Base-by-base conservation (phyloP, 2,888 invertebrate genomes). In the Nipponacmea schrenckii region DNA sequence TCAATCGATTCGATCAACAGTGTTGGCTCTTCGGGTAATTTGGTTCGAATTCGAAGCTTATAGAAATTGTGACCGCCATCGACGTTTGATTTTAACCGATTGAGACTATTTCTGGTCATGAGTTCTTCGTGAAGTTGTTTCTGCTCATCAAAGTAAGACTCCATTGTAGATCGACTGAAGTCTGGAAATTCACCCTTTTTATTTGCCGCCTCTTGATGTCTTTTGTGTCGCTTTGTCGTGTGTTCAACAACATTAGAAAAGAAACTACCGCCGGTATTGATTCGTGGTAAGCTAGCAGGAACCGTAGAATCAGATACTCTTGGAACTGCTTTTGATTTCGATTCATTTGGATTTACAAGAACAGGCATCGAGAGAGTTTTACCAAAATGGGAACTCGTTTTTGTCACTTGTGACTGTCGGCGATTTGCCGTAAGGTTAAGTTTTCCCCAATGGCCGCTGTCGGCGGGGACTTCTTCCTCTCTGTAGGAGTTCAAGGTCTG, bases 121-220 rank as follows among this genome's bases (percentile, higher is more conserved):
- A 81, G 73, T 62, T 80, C 78, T 68, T 79, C 78, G 48, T 81
- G 81, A 3, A 77, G 71, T 15, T 72, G 72, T 70, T 73, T 77
- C 70, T 81, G 79, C 12, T 76, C 75, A 24, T 70, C 67, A 10
- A 81, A 74, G 64, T 77, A 81, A 46, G 68, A 72, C 50, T 71
- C 69, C 27, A 81, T 74, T 76, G 78, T 73, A 14, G 72, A 67
- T 67, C 77, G 78, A 66, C 80, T 79, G 62, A 73, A 73, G 14
- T 44, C 44, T 5, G 75, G 71, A 50, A 72, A 56, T 50, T 70
- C 70, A 7, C 44, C 62, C 56, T 17, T 31, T 31, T 2, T 24
- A 10, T 56, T 56, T 56, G 20, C 56, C 12, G 20, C 12, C 24
- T 56, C 56, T 56, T 56, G 20, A 10, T 56, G 20, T 24, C 24